Conservation (phyloP, 2,888 invertebrate species). For the Dynastes hyllus region DNA sequence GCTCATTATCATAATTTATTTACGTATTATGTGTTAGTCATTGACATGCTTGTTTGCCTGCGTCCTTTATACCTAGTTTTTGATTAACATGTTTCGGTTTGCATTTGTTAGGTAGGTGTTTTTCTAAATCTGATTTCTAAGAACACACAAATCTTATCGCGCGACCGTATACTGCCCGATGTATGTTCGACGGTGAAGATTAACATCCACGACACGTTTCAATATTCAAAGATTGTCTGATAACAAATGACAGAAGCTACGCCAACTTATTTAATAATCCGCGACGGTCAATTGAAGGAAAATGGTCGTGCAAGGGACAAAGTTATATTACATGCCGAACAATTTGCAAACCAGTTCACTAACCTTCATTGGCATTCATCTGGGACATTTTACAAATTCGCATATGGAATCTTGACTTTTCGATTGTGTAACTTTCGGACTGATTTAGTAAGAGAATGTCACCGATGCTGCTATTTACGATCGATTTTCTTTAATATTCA, state of each 20-base stretch:
- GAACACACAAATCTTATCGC: constrained; percentile 37
- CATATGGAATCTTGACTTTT: constrained; percentile 44
- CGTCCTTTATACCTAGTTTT: not conserved
- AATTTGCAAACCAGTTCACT: constrained; percentile 45
- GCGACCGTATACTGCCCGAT: not conserved
- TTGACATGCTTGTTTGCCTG: not conserved
- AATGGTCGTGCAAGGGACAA: constrained; percentile 21
- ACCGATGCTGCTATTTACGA: constrained; percentile 35
- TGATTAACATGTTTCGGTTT: constrained; percentile 33
- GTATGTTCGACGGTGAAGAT: constrained; percentile 23
- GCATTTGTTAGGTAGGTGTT: not conserved
- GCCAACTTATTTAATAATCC: constrained; percentile 45
- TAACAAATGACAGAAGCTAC: constrained; percentile 22
- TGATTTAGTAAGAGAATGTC: constrained; percentile 45
- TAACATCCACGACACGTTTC: constrained; percentile 41
- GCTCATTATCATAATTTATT: not conserved
- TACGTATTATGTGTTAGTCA: not conserved
- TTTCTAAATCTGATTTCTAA: constrained; percentile 35
- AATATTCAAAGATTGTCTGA: constrained; percentile 44
- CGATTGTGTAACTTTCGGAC: constrained; percentile 45
- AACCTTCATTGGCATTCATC: constrained; percentile 47
- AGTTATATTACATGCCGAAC: constrained; percentile 20
- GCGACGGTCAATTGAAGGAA: constrained; percentile 39
- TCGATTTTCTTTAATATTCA: constrained; percentile 42
- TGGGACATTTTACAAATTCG: constrained; percentile 36